These are phyloP conservation scores for Helicoverpa zea DNA, from an alignment of 1,140 invertebrate genomes.

Conservation along the genomic window DNA sequence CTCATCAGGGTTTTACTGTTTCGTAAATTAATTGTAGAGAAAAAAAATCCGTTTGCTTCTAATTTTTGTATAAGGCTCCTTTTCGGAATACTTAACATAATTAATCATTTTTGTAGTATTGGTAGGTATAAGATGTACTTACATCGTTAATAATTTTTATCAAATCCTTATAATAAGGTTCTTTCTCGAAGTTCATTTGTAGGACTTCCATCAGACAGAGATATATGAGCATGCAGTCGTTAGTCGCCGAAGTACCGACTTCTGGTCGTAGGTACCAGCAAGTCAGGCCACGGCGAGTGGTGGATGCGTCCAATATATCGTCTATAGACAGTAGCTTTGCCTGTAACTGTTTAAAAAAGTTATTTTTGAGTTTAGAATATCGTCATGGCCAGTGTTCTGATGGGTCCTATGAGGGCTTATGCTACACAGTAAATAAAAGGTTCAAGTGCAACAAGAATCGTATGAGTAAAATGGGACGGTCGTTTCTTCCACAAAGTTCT, in stretches of 20 bases:
- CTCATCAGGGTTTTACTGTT: too few species aligned
- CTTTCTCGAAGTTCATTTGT: background rate
- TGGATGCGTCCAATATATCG: constrained; percentile 47
- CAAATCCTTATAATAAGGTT: background rate
- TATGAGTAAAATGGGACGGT: background rate
- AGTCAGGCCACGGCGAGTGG: constrained; percentile 33
- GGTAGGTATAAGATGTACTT: background rate
- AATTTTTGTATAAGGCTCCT: too few species aligned
- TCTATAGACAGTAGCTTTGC: constrained; percentile 34
- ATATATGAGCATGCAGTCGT: constrained; percentile 33
- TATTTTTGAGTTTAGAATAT: background rate
- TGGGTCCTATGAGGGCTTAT: too few species aligned
- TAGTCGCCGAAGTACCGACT: constrained; percentile 39
- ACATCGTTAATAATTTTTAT: constrained; percentile 4
- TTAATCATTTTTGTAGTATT: too few species aligned
- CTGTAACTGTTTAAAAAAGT: constrained; percentile 18
- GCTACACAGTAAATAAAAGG: background rate
- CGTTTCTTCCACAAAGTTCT: too few species aligned
- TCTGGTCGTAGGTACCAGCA: constrained; percentile 49
- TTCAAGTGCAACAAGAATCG: background rate
- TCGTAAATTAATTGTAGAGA: too few species aligned
- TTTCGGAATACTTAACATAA: too few species aligned
- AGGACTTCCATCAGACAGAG: background rate
- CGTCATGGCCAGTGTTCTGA: background rate
- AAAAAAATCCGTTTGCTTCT: too few species aligned